A percentile compares a stretch with the other conserved stretches of the same genome.
These are phyloP conservation scores for Coluber constrictor DNA, from an alignment of 2,797 vertebrate species.

Conservation along the genomic window DNA sequence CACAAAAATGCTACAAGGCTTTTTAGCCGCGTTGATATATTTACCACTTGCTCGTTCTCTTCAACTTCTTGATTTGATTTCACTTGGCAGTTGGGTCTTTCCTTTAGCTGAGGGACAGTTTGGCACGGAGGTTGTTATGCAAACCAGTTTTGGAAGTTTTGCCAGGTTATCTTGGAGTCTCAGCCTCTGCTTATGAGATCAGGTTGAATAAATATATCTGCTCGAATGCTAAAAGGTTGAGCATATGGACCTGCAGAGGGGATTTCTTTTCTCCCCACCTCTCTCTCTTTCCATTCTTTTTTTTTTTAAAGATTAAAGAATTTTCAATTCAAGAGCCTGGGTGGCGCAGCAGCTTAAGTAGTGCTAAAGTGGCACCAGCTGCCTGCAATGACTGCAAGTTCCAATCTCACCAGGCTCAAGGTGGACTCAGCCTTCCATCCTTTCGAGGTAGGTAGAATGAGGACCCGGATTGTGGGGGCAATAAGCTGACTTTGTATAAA, in stretches of 20 bases:
- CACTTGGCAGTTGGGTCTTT: constrained; percentile 3
- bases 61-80: constrained; percentile 43
- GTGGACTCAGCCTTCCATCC: too few species aligned
- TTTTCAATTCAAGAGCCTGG: neutral
- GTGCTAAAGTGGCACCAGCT: too few species aligned
- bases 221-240: constrained; percentile 30
- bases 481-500: too few species aligned
- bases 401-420: too few species aligned
- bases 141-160: constrained; percentile 41
- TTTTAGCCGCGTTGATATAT: constrained; percentile 44
- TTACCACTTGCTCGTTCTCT: constrained; percentile 26
- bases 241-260: neutral
- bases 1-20: constrained; percentile 1
- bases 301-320: constrained; percentile 4
- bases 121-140: constrained; percentile 40
- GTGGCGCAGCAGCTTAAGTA: too few species aligned
- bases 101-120: constrained; percentile 22
- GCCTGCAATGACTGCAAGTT: too few species aligned
- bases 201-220: constrained; percentile 32
- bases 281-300: constrained; percentile 1
- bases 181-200: constrained; percentile 29
- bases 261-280: neutral
- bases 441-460: too few species aligned
- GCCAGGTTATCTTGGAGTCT: constrained; percentile 8
- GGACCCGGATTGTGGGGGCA: too few species aligned